Conservation (phyloP, 2,113 vertebrate species). For the Phylloscopus whistleri region DNA sequence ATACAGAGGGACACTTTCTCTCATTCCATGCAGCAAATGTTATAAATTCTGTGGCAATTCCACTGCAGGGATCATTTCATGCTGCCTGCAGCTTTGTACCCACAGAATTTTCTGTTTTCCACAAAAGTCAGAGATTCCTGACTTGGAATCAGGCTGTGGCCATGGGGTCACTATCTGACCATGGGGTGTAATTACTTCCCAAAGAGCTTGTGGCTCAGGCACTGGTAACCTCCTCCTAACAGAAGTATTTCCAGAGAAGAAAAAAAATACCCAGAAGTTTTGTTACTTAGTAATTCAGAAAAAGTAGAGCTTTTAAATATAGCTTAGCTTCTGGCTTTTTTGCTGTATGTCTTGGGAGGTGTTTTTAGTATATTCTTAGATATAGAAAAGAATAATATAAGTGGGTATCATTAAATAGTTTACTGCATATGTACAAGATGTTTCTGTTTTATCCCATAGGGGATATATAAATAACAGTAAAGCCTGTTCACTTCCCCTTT, state of each 20-base stretch:
- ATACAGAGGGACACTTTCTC: not conserved
- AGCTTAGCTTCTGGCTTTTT: not conserved
- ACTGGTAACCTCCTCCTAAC: not conserved
- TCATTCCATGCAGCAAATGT: not conserved
- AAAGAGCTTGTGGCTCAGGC: not conserved
- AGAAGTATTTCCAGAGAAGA: not conserved
- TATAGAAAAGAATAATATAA: not conserved
- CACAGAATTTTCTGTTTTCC: not conserved
- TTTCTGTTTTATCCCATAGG: not conserved
- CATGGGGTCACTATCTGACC: not conserved
- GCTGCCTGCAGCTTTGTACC: not conserved
- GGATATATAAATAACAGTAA: constrained; percentile 21
- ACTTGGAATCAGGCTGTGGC: not conserved
- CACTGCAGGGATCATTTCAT: not conserved
- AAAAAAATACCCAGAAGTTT: not conserved
- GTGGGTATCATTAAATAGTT: constrained; percentile 5
- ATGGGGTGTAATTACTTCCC: not conserved
- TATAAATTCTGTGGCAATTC: not conserved
- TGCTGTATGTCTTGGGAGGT: not conserved
- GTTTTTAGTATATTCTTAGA: not conserved
- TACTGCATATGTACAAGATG: not conserved
- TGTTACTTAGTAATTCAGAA: not conserved
- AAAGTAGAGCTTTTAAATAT: not conserved
- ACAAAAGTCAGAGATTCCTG: not conserved
- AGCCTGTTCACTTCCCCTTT: constrained; percentile 11